phyloP scores from a whole-genome alignment of 92 coral and sea anemone genomes.

The Zoanthus gigantus region DNA sequence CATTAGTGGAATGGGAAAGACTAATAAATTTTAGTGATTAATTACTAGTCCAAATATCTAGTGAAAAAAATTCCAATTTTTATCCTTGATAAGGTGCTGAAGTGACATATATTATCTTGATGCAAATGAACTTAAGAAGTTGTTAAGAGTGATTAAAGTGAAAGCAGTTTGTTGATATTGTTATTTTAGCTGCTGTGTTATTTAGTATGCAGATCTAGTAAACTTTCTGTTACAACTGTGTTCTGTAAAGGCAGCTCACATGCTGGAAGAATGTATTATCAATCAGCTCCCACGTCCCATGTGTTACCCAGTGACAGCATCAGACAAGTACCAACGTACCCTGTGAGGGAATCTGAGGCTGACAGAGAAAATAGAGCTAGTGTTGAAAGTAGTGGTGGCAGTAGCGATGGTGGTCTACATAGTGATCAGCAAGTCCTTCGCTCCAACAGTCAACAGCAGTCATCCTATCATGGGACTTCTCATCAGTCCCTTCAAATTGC shows the following conservation, averaged over 20 bases:
- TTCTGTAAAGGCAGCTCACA: conserved; percentile 16
- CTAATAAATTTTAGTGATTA: no score
- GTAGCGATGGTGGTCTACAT: conserved; percentile 21
- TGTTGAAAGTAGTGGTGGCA: conserved; percentile 31
- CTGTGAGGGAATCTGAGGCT: conserved; percentile 20
- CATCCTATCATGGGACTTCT: conserved; percentile 17
- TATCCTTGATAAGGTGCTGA: no score
- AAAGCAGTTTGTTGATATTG: no score
- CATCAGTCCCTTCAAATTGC: conserved; percentile 38
- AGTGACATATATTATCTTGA: no score
- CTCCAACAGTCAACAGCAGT: conserved; percentile 2
- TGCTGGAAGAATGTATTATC: conserved; percentile 37
- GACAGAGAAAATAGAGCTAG: conserved; percentile 43
- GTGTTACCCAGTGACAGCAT: conserved; percentile 10
- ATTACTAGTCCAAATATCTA: no score
- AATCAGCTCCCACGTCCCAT: conserved; percentile 7
- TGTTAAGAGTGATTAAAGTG: no score
- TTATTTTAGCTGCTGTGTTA: no score
- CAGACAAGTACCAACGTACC: conserved; percentile 16
- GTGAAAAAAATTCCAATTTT: no score
- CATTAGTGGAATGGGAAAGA: no score
- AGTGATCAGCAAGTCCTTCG: conserved; percentile 15
- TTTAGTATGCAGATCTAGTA: no score
- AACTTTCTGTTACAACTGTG: background rate
- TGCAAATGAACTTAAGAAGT: no score